A percentile compares a stretch with the other conserved stretches of the same genome.
Conservation (phyloP, 2,113 vertebrate genomes). For the Barbus barbus region DNA sequence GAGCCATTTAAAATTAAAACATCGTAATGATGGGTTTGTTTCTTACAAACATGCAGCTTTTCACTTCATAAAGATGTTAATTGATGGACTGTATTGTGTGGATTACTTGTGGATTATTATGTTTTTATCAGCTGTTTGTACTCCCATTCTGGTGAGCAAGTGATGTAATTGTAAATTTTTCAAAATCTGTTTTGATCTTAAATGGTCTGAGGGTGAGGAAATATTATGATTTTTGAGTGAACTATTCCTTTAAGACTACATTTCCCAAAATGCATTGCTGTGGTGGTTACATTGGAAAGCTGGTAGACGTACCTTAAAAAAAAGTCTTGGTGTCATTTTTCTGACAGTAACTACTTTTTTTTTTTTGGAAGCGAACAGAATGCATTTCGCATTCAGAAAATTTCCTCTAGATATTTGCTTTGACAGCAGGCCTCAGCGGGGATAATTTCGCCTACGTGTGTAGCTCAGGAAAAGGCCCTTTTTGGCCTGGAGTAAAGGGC, state of each 20-base stretch:
- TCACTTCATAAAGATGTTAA: neutral
- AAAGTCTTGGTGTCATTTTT: neutral
- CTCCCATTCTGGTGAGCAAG: neutral
- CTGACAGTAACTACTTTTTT: neutral
- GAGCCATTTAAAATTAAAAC: neutral
- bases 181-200: neutral
- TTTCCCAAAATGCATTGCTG: neutral
- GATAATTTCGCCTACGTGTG: neutral
- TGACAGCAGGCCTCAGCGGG: constrained; percentile 2
- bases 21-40: neutral
- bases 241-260: neutral
- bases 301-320: neutral
- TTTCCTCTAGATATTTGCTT: neutral
- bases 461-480: neutral
- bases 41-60: neutral
- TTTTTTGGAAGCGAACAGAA: neutral
- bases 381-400: neutral
- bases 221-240: neutral
- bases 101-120: neutral
- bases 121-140: neutral
- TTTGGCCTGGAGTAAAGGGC: neutral
- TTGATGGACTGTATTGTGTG: neutral
- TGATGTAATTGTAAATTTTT: neutral
- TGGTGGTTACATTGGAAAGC: neutral
- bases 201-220: neutral